Base-by-base conservation (phyloP, 2,113 vertebrate genomes). In the Rhynchomys soricoides region DNA sequence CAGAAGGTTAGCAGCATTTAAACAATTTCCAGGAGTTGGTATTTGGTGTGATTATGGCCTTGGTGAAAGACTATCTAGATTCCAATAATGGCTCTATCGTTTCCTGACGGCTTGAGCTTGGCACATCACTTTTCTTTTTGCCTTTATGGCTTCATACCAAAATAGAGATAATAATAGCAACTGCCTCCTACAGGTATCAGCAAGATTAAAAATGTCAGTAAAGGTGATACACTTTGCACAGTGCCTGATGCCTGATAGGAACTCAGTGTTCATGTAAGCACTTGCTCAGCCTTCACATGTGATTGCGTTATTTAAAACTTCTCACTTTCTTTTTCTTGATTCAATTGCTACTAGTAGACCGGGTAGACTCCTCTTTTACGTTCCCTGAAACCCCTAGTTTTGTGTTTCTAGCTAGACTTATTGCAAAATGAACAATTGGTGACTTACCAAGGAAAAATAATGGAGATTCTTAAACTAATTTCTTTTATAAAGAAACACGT, bases 391-490 rank as follows among this genome's bases (percentile, higher is more conserved):
- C 1, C 7, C 89, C 95, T 86, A 70, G 57, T 52, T 19, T 91
- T 52, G 3, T 77, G n/a, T 79, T 86, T 86, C 91, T 89, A 62
- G 81, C 37, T 92, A 55, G 24, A 21, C 4, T 59, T 77, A 70
- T 57, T 96, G 21, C 68, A 96, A 77, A 45, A 70, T 77, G 75
- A 90, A 73, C 26, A 92, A n/a, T 64, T 92, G 37, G 57, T 91
- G 52, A 79, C 48, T 40, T 94, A 71, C 83, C 66, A 92, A 86
- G 79, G 91, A 94, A 96, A 64, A 88, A 37, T 77, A 86, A 87
- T 85, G 85, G 79, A 83, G 26, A 48, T 74, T 95, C 66, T 96
- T 88, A 92, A 91, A 91, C 68, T 62, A 68, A 48, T 86, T 88
- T 89, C 40, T 89, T 90, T 93, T 82, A 45, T n/a, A 86, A 19